Percentiles rank a stretch among this genome's conserved stretches.
Conservation (phyloP, 2,888 invertebrate genomes). For the Pocota personata region DNA sequence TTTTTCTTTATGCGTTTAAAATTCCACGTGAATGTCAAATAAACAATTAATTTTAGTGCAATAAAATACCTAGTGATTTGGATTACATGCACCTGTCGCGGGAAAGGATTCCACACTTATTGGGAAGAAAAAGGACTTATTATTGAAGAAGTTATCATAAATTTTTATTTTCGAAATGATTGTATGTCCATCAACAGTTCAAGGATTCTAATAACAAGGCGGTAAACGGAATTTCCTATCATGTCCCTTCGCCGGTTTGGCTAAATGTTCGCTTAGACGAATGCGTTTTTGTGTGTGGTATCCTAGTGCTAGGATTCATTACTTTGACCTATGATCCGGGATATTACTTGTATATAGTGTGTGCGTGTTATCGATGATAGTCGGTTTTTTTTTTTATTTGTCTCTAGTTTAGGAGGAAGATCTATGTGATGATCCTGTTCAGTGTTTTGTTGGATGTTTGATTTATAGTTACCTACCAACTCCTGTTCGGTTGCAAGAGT, state of each 20-base stretch:
- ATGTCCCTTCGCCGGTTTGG: conserved; percentile 55
- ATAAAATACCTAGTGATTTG: conserved; percentile 4
- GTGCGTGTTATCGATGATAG: conserved; percentile 6
- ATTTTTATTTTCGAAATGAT: not conserved
- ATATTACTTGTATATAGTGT: not conserved
- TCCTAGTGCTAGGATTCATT: conserved; percentile 5
- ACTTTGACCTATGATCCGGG: conserved; percentile 29
- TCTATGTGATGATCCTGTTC: conserved; percentile 68
- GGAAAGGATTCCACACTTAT: conserved; percentile 37
- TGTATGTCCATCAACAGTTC: not conserved
- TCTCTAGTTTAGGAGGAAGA: conserved; percentile 38
- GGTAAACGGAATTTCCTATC: conserved; percentile 45
- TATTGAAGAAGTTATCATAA: conserved; percentile 5
- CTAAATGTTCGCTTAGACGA: conserved; percentile 33
- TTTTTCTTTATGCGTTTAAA: conserved; percentile 20
- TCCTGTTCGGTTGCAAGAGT: conserved; percentile 24
- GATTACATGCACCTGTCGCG: conserved; percentile 61
- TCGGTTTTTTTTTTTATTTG: conserved; percentile 5
- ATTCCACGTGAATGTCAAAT: conserved; percentile 63
- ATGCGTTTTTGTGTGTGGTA: not conserved
- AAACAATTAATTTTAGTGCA: conserved; percentile 58
- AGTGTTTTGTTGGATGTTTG: conserved; percentile 63
- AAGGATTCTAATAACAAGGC: conserved; percentile 32
- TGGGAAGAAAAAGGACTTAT: conserved; percentile 23
- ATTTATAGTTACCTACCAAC: conserved; percentile 51